Evolutionary conservation across 2,113 vertebrate genomes (phyloP).

Genomic region (Fulica atra): DNA sequence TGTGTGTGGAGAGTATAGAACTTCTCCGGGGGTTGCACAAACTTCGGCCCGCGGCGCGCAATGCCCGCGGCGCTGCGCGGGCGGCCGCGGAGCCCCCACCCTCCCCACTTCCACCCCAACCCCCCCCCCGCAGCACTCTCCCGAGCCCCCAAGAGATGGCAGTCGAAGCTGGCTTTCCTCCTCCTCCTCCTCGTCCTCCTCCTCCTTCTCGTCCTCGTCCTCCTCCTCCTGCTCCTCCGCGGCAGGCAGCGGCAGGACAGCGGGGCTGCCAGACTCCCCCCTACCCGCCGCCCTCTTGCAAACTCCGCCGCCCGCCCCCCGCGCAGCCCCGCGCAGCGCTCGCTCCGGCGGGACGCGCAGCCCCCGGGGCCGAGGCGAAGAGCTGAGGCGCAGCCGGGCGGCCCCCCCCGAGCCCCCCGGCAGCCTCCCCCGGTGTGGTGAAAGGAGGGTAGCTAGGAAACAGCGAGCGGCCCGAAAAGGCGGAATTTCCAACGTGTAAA

Average conservation of each 20-base stretch:
- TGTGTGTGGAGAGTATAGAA: neutral
- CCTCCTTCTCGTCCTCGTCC: neutral
- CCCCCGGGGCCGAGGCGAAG: neutral
- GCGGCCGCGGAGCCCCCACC: neutral
- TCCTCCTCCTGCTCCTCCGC: neutral
- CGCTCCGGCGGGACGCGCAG: neutral
- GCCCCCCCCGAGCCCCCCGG: neutral
- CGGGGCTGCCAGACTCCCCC: neutral
- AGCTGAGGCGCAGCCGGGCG: neutral
- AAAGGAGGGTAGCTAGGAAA: constrained; percentile 85
- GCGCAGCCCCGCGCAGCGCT: neutral
- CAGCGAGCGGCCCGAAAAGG: constrained; percentile 80
- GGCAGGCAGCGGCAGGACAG: neutral
- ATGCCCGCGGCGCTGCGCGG: neutral
- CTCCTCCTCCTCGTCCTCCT: constrained; percentile 21
- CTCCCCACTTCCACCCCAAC: too few species aligned
- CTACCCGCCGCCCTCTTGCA: too few species aligned
- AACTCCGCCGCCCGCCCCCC: neutral
- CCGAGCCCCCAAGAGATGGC: constrained; percentile 93
- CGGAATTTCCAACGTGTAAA: constrained; percentile 86
- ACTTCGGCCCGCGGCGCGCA: neutral
- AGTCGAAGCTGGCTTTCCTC: constrained; percentile 83
- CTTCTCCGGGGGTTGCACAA: neutral
- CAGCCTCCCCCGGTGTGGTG: constrained; percentile 51
- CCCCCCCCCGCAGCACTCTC: constrained; percentile 63